Percentiles rank a stretch among this genome's conserved stretches.
phyloP scores from a whole-genome alignment of 1,140 invertebrate genomes.

The Arion vulgaris region DNA sequence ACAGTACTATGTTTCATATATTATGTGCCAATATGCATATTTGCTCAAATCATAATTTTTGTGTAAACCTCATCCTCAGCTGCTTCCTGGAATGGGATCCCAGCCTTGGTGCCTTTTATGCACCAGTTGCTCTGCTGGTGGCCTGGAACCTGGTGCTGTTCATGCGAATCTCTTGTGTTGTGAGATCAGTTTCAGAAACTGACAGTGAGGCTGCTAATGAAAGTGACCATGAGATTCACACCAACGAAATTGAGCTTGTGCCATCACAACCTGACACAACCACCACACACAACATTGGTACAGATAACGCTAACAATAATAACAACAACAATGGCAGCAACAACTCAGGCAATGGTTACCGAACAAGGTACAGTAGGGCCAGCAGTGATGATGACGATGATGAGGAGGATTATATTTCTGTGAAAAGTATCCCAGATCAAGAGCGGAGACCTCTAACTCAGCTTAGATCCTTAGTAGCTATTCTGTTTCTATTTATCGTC shows the following conservation, averaged over 20 bases:
- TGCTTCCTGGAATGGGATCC: slow-evolving; percentile 87
- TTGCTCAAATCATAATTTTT: neutral
- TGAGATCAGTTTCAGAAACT: slow-evolving; percentile 69
- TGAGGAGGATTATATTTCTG: slow-evolving; percentile 67
- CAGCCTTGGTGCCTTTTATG: slow-evolving; percentile 85
- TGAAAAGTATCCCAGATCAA: slow-evolving; percentile 84
- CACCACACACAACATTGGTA: slow-evolving; percentile 39
- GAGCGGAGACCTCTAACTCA: slow-evolving; percentile 87
- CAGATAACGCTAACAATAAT: slow-evolving; percentile 22
- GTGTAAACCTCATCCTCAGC: slow-evolving; percentile 56
- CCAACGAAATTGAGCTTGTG: slow-evolving; percentile 77
- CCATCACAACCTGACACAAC: slow-evolving; percentile 56
- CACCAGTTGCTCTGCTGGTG: slow-evolving; percentile 83
- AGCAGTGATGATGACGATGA: slow-evolving; percentile 57
- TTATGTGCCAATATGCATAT: neutral
- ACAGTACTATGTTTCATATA: neutral
- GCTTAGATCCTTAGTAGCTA: slow-evolving; percentile 83
- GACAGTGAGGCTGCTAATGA: slow-evolving; percentile 56
- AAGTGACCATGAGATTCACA: slow-evolving; percentile 68
- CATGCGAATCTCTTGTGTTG: slow-evolving; percentile 82
- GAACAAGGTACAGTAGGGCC: slow-evolving; percentile 72
- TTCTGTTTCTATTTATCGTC: slow-evolving; percentile 81
- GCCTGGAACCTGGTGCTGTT: slow-evolving; percentile 83
- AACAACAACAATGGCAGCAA: slow-evolving; percentile 24
- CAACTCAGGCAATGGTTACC: slow-evolving; percentile 19